Percentiles rank a stretch among this genome's conserved stretches.
phyloP scores from a whole-genome alignment of 2,888 invertebrate species.

The Mythimna vitellina region DNA sequence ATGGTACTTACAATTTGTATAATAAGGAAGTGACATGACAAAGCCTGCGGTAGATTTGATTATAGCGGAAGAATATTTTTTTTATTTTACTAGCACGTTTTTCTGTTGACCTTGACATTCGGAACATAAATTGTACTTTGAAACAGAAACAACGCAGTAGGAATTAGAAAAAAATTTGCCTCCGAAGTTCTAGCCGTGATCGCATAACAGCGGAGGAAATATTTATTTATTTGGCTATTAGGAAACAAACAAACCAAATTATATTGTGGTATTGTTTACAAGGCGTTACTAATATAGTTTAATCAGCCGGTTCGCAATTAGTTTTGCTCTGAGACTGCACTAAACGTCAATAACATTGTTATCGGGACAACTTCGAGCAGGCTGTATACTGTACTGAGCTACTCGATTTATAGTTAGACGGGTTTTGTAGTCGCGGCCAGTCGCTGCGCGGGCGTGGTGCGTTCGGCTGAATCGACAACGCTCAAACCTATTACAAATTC shows the following conservation, averaged over 20 bases:
- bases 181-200: too few relatives aligned
- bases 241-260: neutral
- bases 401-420: constrained; percentile 69
- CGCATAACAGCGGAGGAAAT: too few relatives aligned
- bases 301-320: constrained; percentile 12
- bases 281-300: constrained; percentile 28
- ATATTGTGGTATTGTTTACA: constrained; percentile 11
- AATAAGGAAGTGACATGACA: constrained; percentile 17
- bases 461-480: constrained; percentile 44
- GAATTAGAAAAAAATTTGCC: neutral
- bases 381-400: constrained; percentile 8
- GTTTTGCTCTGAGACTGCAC: constrained; percentile 16
- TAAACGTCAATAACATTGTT: constrained; percentile 49
- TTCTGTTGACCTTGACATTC: constrained; percentile 15
- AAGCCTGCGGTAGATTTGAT: constrained; percentile 5
- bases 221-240: constrained; percentile 8
- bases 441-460: constrained; percentile 56
- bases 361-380: constrained; percentile 51
- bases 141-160: neutral
- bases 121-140: constrained; percentile 6
- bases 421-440: constrained; percentile 54
- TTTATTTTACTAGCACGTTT: neutral
- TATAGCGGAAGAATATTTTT: constrained; percentile 33
- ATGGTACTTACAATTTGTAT: neutral
- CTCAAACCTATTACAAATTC: constrained; percentile 50